A percentile compares a stretch with the other conserved stretches of the same genome.
These are phyloP conservation scores for Tenthredo scrophulariae DNA, from an alignment of 2,888 invertebrate species.

Conservation along the genomic window DNA sequence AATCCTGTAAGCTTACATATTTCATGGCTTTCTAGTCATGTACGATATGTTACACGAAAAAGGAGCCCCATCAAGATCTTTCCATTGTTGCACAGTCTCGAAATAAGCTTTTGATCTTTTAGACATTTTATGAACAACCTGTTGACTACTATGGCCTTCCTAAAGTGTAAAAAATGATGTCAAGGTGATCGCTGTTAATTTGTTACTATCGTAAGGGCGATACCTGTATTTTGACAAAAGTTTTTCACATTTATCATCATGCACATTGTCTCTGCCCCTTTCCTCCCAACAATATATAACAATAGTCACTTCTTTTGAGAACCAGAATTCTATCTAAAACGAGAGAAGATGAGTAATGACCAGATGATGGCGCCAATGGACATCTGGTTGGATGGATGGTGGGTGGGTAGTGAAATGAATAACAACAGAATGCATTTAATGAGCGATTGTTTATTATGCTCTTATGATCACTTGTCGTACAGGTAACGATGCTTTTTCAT, in stretches of 20 bases:
- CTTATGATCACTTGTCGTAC: conserved; percentile 79
- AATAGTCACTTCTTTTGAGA: conserved; percentile 2
- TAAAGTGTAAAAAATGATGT: conserved; percentile 21
- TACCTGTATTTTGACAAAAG: conserved; percentile 9
- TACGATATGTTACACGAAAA: background rate
- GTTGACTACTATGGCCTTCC: background rate
- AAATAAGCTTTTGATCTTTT: conserved; percentile 7
- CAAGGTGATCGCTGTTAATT: background rate
- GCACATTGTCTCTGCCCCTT: background rate
- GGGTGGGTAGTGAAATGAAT: conserved; percentile 77
- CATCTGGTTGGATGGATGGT: conserved; percentile 68
- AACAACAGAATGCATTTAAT: conserved; percentile 79
- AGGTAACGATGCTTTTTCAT: conserved; percentile 78
- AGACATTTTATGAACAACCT: conserved; percentile 1
- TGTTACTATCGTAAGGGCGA: background rate
- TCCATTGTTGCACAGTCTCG: background rate
- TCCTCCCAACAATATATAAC: background rate
- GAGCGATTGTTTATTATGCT: conserved; percentile 79
- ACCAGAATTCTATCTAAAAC: conserved; percentile 27
- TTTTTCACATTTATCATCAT: background rate
- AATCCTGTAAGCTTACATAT: background rate
- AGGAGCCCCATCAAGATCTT: background rate
- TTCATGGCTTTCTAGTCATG: background rate
- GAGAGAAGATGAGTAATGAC: conserved; percentile 41
- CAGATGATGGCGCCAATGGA: conserved; percentile 58